Base-by-base conservation (phyloP, 1,140 invertebrate genomes). In the Hyles euphorbiae region DNA sequence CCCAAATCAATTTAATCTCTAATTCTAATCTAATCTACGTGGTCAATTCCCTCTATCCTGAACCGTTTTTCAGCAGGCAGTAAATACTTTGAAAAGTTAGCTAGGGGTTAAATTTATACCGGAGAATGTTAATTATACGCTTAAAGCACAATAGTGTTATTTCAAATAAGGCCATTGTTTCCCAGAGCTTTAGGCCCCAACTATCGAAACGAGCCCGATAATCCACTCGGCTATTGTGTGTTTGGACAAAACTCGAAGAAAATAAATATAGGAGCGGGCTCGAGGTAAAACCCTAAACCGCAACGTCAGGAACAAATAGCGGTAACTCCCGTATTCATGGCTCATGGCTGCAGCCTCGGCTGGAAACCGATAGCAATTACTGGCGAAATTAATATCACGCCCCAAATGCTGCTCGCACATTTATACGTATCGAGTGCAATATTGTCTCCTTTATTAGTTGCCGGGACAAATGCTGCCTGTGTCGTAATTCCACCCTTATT, bases 341-440 rank as follows among this genome's bases (percentile, higher is more conserved):
- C 78, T 84, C 81, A 84, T 72, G 85, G 79, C 82, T 84, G 83
- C 82, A 85, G 78, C 74, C 78, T 63, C 76, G 76, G 79, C 72
- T 83, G 76, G 77, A 73, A 83, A 79, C 83, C 86, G 86, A 88
- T 88, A 84, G 86, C 83, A 88, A 88, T 88, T 88, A 88, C 86
- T 80, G 77, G 72, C 80, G 74, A 83, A 88, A 88, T 88, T 88
- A 88, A 88, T 88, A 88, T 85, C 81, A 80, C 78, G 83, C 83
- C 81, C 84, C 86, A 86, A 88, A 87, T 88, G 81, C 84, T 87
- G 69, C 83, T 80, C 77, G 78, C 82, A 82, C 81, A 86, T 88
- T 87, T 88, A 88, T 88, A 87, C 82, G 79, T 87, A 88, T 88
- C 78, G 83, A 87, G 78, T 88, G 86, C 86, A 88, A 88, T 88